Evolutionary conservation across 30 jellyfish, hydroid and myxozoan genomes (phyloP), one percentile per base, ranked within the genome.

Genomic region (Aurelia sp.): DNA sequence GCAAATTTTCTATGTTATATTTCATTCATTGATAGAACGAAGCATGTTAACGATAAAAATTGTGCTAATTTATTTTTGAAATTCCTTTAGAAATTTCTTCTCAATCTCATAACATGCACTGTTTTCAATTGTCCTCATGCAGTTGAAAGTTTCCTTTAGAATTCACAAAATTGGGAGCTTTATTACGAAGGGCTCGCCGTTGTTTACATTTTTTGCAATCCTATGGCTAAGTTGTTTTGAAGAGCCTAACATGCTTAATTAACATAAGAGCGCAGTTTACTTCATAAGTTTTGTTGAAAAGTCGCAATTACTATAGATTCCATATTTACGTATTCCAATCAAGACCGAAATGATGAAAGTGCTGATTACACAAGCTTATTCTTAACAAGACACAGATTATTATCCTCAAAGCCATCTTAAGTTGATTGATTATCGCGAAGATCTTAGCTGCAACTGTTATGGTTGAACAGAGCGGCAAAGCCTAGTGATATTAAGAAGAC

Each of bases 361-460:
- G 20, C 35, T 44, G 75, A 64, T 64, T 16, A 64, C 8, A 38
- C 58, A 19, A 31, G 47, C 83, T 30, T 72, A 57, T 53, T 75
- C 55, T 75, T 18, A 65, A 77, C 63, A 38, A 71, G 47, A 60
- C 88, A 77, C 48, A 35, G 63, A 18, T 50, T 63, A 33, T 77
- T 77, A 77, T 77, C 88, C 55, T 44, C 7, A 44, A 44, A 44
- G 9, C 55, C 55, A 8, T 57, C 63, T 31, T 48, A 77, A 60
- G 33, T 41, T 19, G 30, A 47, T 57, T 57, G 47, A 61, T 62
- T 24, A 31, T 77, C 38, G 38, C 62, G 78, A 60, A 61, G 7
- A 59, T 76, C 59, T 77, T 77, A 61, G 71, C 38, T 77, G 88
- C 62, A 77, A 77, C 88, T 51, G 88, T 62, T 77, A 31, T 19